A percentile compares a stretch with the other conserved stretches of the same genome.
These are phyloP conservation scores for Bicyclus anynana DNA, from an alignment of 1,140 invertebrate genomes.

Conservation along the genomic window DNA sequence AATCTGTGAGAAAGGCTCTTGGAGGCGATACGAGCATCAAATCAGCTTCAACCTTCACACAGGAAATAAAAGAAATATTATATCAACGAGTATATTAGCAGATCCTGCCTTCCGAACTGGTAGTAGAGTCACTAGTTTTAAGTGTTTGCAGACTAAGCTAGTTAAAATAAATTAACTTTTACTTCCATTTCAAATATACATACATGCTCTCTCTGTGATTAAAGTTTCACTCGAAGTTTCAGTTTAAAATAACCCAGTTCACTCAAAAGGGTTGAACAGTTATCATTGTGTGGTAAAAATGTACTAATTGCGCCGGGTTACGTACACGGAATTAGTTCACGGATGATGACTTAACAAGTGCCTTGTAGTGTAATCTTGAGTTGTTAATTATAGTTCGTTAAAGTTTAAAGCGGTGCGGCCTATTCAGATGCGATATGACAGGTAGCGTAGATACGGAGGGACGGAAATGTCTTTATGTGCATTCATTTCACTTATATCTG, in stretches of 20 bases:
- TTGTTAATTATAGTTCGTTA: not conserved
- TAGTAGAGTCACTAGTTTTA: too few species aligned
- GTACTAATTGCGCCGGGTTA: not conserved
- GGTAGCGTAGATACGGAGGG: not conserved
- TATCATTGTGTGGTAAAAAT: not conserved
- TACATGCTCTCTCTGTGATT: not conserved
- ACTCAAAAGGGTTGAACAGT: not conserved
- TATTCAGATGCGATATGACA: not conserved
- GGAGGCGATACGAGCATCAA: too few species aligned
- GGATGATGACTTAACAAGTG: slow-evolving; percentile 1
- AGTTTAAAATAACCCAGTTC: not conserved
- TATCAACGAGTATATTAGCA: too few species aligned
- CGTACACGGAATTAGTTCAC: slow-evolving; percentile 3
- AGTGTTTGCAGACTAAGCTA: too few species aligned
- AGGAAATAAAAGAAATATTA: too few species aligned
- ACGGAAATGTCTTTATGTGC: not conserved
- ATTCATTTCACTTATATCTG: not conserved
- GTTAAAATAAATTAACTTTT: too few species aligned
- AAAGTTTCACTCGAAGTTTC: not conserved
- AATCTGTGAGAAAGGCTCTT: too few species aligned
- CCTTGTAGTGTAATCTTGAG: not conserved
- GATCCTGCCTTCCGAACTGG: too few species aligned
- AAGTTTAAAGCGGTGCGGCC: not conserved
- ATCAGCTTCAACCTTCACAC: too few species aligned
- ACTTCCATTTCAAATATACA: too few species aligned